A percentile compares a stretch with the other conserved stretches of the same genome.
Evolutionary conservation across 1,140 invertebrate genomes (phyloP).

Genomic region (Cephus cinctus): DNA sequence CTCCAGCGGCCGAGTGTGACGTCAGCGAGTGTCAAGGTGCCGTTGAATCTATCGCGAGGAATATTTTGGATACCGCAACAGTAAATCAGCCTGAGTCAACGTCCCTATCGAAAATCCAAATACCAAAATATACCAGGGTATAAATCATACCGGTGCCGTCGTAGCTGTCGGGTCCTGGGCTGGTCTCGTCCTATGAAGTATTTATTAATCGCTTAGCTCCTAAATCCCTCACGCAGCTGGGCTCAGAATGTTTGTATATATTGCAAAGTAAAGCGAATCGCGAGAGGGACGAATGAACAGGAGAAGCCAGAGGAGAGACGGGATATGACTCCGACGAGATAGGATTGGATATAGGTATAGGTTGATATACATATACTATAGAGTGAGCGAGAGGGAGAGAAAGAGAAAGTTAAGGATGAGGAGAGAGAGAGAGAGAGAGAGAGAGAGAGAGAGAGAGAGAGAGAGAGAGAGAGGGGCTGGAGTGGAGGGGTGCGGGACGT

Average conservation of each 20-base stretch:
- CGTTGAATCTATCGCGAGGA: background rate
- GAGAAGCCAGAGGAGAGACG: background rate
- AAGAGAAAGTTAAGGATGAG: background rate
- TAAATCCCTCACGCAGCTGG: conserved; percentile 39
- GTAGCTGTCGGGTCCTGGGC: conserved; percentile 23
- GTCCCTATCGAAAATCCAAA: conserved; percentile 35
- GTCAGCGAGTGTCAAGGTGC: background rate
- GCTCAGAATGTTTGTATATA: conserved; percentile 37
- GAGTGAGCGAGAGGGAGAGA: background rate
- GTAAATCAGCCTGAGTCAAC: conserved; percentile 29
- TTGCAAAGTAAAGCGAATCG: conserved; percentile 21
- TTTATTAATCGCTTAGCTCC: conserved; percentile 45
- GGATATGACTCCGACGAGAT: too few relatives aligned
- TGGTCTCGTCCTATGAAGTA: conserved; percentile 16
- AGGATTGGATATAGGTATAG: background rate
- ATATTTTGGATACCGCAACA: conserved; percentile 11
- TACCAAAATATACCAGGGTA: conserved; percentile 33
- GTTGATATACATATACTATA: background rate
- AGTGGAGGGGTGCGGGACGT: conserved; percentile 8
- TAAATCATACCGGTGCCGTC: conserved; percentile 38
- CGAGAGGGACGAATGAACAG: background rate
- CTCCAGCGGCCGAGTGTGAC: too few relatives aligned
- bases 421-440: conserved; percentile 10
- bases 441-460: conserved; percentile 5
- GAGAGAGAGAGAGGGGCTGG: conserved; percentile 12